phyloP scores from a whole-genome alignment of 1,140 invertebrate genomes.

The Drosophila nebulosa region DNA sequence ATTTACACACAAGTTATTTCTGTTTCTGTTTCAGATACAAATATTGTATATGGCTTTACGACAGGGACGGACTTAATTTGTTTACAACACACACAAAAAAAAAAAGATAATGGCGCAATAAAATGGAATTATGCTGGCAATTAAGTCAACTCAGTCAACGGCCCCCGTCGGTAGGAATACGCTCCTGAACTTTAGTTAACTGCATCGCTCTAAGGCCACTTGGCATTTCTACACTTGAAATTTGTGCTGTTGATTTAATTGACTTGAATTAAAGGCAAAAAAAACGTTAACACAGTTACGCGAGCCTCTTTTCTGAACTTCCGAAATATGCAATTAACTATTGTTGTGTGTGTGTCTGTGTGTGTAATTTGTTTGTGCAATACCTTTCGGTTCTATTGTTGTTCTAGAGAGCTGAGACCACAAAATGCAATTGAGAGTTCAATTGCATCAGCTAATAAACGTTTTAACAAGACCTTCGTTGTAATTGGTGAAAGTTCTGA shows the following conservation, averaged over 20 bases:
- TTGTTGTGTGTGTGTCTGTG: not conserved
- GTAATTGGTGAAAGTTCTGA: not conserved
- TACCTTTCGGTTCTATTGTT: not conserved
- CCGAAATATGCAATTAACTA: slow-evolving; percentile 58
- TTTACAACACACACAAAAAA: not conserved
- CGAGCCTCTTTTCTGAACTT: slow-evolving; percentile 52
- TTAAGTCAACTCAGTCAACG: not conserved
- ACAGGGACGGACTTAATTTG: not conserved
- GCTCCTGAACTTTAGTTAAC: slow-evolving; percentile 5
- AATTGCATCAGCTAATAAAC: not conserved
- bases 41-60: not conserved
- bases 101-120: not conserved
- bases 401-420: not conserved
- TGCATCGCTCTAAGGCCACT: slow-evolving; percentile 14
- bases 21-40: slow-evolving; percentile 23
- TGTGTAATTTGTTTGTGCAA: not conserved
- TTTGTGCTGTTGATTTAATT: slow-evolving; percentile 39
- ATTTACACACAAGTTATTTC: slow-evolving; percentile 57
- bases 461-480: not conserved
- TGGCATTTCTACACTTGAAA: slow-evolving; percentile 18
- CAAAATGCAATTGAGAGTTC: not conserved
- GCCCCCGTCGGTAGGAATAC: too few species aligned
- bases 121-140: not conserved
- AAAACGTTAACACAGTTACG: slow-evolving; percentile 52
- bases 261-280: slow-evolving; percentile 18